Evolutionary conservation across 2,888 invertebrate species (phyloP), one percentile per base, ranked within the genome.

Genomic region (Mimachlamys varia): DNA sequence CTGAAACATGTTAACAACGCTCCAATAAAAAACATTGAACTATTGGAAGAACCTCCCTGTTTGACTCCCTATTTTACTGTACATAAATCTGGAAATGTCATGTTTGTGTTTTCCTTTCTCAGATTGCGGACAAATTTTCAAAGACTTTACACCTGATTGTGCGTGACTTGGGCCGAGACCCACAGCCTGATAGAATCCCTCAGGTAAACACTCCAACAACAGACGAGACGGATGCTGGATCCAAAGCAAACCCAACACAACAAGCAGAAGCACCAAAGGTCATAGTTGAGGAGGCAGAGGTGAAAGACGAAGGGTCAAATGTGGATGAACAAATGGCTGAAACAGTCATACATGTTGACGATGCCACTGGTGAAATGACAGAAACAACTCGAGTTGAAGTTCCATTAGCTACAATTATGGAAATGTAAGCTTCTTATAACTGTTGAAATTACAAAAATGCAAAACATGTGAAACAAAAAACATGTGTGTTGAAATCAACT

Each of bases 91-190:
- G 12, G 53, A 13, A 53, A 2, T 53, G 15, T 53, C n/a, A 44
- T 7, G 7, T 7, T 44, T 44, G 44, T 44, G 44, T 44, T 58
- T 58, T 76, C 15, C 44, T 38, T 38, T 33, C 22, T 55, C 89
- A 91, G 91, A 88, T 91, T 17, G 88, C 91, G 55, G 49, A 89
- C 87, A 76, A 89, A 15, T 91, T 90, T 33, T 88, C 89, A 22
- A 91, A 76, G 50, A 91, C 91, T 27, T 58, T 91, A 38, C 89
- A 90, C 49, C 53, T 91, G 44, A 62, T 88, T 58, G 89, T 91
- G 7, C 89, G 90, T 90, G 88, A 90, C 33, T 88, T 89, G 44
- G 87, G 90, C 22, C 33, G 88, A 33, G 89, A 55, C 76, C 17
- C 22, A 22, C n/a, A 62, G 7, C 62, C 62, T 62, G 62, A 62